These are phyloP conservation scores for Mantis religiosa DNA, from an alignment of 2,888 invertebrate genomes.

Conservation along the genomic window DNA sequence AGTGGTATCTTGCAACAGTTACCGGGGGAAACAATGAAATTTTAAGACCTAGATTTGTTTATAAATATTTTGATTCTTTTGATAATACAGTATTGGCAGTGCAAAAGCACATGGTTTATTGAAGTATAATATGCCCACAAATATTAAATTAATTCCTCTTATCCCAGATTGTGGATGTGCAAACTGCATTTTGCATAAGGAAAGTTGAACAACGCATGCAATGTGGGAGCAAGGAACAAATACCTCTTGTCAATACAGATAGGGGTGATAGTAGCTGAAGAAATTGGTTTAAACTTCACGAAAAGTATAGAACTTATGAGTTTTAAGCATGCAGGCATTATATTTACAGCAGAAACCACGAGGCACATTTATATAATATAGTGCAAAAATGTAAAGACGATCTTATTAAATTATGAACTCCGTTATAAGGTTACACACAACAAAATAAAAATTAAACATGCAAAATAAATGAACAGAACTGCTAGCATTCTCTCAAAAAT, in stretches of 20 bases:
- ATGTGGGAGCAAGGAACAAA: not conserved
- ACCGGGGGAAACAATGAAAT: too few relatives aligned
- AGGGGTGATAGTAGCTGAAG: not conserved
- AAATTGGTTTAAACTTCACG: not conserved
- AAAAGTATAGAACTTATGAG: not conserved
- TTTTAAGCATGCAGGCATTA: slow-evolving; percentile 3
- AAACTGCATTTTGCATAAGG: not conserved
- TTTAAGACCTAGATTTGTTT: too few relatives aligned
- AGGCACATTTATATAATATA: not conserved
- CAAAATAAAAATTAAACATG: not conserved
- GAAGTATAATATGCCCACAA: too few relatives aligned
- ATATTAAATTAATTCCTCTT: not conserved
- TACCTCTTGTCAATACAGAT: not conserved
- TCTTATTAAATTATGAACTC: not conserved
- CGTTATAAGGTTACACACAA: not conserved
- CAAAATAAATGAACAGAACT: not conserved
- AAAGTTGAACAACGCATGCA: slow-evolving; percentile 1
- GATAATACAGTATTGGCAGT: too few relatives aligned
- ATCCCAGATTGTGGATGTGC: not conserved
- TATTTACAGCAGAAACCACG: not conserved
- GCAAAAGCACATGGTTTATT: too few relatives aligned
- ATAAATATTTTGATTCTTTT: too few relatives aligned
- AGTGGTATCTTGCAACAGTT: too few relatives aligned
- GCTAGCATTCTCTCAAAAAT: not conserved
- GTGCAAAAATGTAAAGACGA: not conserved